These are phyloP conservation scores for Perca schrenkii DNA, from an alignment of 2,113 vertebrate species.

Conservation along the genomic window DNA sequence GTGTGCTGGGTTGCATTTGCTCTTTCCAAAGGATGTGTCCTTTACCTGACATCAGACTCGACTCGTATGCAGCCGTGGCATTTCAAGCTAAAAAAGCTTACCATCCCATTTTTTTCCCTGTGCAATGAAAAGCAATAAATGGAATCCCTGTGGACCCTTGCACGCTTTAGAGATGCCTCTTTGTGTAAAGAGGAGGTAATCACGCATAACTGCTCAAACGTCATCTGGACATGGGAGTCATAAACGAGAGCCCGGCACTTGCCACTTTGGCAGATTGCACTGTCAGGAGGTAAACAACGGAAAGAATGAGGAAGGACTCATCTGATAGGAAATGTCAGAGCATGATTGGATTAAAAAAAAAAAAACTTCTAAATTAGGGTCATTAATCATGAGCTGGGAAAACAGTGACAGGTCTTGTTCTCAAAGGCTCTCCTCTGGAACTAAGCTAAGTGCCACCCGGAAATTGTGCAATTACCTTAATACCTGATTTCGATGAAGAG, in stretches of 20 bases:
- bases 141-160: constrained; percentile 49
- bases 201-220: constrained; percentile 67
- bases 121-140: constrained; percentile 60
- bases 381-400: constrained; percentile 82
- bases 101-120: constrained; percentile 44
- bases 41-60: constrained; percentile 57
- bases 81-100: constrained; percentile 52
- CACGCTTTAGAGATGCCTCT: constrained; percentile 50
- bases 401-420: constrained; percentile 73
- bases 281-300: constrained; percentile 81
- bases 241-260: constrained; percentile 51
- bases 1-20: constrained; percentile 50
- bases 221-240: constrained; percentile 68
- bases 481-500: constrained; percentile 70
- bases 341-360: constrained; percentile 82
- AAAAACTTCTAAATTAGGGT: constrained; percentile 80
- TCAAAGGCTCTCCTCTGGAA: constrained; percentile 71
- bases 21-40: constrained; percentile 58
- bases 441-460: constrained; percentile 69
- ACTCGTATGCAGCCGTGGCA: constrained; percentile 33
- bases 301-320: constrained; percentile 70
- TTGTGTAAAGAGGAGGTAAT: constrained; percentile 67
- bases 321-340: constrained; percentile 83
- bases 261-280: constrained; percentile 67
- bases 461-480: constrained; percentile 81